Conservation (phyloP, 1,140 invertebrate genomes). For the Drosophila orosa region DNA sequence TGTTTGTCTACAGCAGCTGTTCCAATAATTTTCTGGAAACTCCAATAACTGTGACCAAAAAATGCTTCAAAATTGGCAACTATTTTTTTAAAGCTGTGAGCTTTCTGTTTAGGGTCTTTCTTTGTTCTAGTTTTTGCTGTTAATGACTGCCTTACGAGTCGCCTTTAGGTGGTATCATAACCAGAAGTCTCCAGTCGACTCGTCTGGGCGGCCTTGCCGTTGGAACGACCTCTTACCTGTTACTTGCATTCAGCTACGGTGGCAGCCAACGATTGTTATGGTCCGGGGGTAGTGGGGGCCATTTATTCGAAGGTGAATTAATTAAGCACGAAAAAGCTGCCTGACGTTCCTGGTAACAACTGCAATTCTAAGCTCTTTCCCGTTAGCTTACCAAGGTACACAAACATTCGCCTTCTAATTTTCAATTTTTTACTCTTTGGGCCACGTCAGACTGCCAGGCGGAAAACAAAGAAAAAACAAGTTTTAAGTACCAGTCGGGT, state of each 20-base stretch:
- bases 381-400: constrained; percentile 7
- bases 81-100: neutral
- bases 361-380: constrained; percentile 6
- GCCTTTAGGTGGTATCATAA: constrained; percentile 14
- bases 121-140: neutral
- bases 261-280: neutral
- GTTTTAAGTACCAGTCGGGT: constrained; percentile 18
- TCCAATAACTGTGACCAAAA: neutral
- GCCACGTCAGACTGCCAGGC: constrained; percentile 21
- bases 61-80: neutral
- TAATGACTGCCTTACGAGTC: neutral
- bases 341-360: neutral
- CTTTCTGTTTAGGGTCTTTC: neutral
- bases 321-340: constrained; percentile 22
- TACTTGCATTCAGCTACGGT: constrained; percentile 26
- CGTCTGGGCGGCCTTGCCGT: constrained; percentile 37
- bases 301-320: constrained; percentile 2
- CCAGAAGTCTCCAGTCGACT: constrained; percentile 25
- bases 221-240: constrained; percentile 29
- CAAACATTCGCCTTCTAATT: constrained; percentile 2
- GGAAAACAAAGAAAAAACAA: constrained; percentile 42
- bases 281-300: neutral
- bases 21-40: neutral
- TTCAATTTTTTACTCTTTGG: constrained; percentile 12
- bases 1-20: neutral